Evolutionary conservation across 2,797 vertebrate genomes (phyloP).

Genomic region (Triplophysa yarkandensis): DNA sequence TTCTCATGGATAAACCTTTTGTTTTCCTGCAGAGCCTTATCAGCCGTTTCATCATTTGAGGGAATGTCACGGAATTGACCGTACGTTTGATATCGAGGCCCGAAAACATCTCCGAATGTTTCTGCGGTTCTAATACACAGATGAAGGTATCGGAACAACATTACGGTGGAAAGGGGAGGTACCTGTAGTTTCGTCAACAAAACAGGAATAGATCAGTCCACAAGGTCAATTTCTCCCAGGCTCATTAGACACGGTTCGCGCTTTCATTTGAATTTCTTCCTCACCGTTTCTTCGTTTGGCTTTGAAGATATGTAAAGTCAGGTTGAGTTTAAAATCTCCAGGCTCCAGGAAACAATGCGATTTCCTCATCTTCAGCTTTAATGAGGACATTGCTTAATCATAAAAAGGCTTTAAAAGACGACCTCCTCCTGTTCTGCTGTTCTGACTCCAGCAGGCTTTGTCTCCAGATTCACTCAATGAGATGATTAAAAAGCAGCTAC

Average conservation of each 20-base stretch:
- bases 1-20: constrained; percentile 61
- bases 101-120: constrained; percentile 5
- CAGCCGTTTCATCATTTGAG: constrained; percentile 57
- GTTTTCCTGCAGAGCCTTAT: constrained; percentile 49
- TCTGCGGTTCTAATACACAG: neutral
- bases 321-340: constrained; percentile 12
- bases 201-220: constrained; percentile 6
- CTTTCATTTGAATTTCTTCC: neutral
- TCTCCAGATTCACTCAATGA: constrained; percentile 11
- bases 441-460: constrained; percentile 12
- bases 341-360: neutral
- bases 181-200: neutral
- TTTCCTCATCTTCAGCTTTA: constrained; percentile 26
- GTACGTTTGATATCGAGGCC: constrained; percentile 36
- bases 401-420: constrained; percentile 11
- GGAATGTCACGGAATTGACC: constrained; percentile 52
- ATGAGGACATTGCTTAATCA: constrained; percentile 36
- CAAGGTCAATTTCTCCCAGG: neutral
- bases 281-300: neutral
- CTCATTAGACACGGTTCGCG: neutral
- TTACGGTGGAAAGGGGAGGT: neutral
- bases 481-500: constrained; percentile 32
- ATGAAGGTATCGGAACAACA: neutral
- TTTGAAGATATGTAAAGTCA: neutral
- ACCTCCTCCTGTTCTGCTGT: neutral